Percentiles rank a stretch among this genome's conserved stretches.
Conservation (phyloP, 2,113 vertebrate species). For the Petrocephalus zakoni region DNA sequence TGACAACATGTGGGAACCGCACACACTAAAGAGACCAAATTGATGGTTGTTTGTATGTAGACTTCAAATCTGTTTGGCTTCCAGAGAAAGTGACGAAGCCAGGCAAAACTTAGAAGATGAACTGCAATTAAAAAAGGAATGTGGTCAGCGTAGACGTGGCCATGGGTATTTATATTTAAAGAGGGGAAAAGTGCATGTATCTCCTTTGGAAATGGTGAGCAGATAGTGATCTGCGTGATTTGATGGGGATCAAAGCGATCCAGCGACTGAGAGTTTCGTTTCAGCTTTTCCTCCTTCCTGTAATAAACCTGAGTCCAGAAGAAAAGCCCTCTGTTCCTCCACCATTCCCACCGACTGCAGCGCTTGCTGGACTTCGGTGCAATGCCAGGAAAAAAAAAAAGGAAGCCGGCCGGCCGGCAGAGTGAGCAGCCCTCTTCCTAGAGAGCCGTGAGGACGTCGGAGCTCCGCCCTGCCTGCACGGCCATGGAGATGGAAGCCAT, state of each 20-base stretch:
- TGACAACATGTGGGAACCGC: slow-evolving; percentile 12
- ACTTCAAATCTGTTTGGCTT: neutral
- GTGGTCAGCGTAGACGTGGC: neutral
- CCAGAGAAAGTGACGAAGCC: neutral
- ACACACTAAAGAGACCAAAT: slow-evolving; percentile 6
- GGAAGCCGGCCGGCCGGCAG: neutral
- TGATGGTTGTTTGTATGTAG: slow-evolving; percentile 1
- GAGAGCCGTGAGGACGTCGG: neutral
- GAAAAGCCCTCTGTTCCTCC: neutral
- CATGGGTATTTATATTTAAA: neutral
- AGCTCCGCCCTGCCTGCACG: neutral
- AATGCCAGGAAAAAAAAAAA: neutral
- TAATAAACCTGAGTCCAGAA: neutral
- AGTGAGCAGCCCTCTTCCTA: neutral
- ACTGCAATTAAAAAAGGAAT: neutral
- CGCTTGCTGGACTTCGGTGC: neutral
- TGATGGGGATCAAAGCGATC: too few species aligned
- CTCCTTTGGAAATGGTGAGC: neutral
- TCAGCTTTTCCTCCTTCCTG: neutral
- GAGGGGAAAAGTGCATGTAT: neutral
- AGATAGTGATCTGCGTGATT: neutral
- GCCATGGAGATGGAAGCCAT: neutral
- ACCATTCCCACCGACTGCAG: neutral
- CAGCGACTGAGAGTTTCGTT: neutral
- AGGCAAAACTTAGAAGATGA: neutral